phyloP scores from a whole-genome alignment of 2,888 invertebrate species.

The Phorcus lineatus region DNA sequence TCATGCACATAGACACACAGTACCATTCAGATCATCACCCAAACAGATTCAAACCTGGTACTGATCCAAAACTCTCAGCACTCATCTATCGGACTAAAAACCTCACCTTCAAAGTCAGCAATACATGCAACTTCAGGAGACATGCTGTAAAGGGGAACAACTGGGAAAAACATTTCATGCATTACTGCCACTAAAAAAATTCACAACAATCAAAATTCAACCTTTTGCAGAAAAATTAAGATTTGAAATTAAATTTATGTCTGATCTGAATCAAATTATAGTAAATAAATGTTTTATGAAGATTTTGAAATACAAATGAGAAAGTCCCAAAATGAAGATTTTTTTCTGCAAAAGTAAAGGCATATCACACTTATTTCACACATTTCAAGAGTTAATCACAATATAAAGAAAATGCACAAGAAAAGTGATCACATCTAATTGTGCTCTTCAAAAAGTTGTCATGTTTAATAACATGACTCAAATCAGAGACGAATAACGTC shows the following conservation, averaged over 20 bases:
- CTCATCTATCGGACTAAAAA: no score
- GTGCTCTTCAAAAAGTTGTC: not conserved
- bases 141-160: constrained; percentile 17
- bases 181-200: constrained; percentile 12
- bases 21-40: no score
- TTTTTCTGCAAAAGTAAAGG: not conserved
- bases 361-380: not conserved
- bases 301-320: no score
- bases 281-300: no score
- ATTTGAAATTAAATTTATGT: not conserved
- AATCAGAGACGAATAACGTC: not conserved
- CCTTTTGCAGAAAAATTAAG: not conserved
- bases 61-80: no score
- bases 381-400: not conserved
- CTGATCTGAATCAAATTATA: no score
- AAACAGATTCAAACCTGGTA: no score
- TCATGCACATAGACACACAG: no score
- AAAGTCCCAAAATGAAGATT: not conserved
- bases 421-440: not conserved
- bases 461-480: not conserved
- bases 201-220: not conserved
- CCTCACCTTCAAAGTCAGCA: no score
- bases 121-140: not conserved
- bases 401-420: constrained; percentile 3
- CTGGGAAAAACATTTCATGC: constrained; percentile 6